A percentile compares a stretch with the other conserved stretches of the same genome.
Conservation (phyloP, 2,797 vertebrate genomes). For the Siniperca obscura region DNA sequence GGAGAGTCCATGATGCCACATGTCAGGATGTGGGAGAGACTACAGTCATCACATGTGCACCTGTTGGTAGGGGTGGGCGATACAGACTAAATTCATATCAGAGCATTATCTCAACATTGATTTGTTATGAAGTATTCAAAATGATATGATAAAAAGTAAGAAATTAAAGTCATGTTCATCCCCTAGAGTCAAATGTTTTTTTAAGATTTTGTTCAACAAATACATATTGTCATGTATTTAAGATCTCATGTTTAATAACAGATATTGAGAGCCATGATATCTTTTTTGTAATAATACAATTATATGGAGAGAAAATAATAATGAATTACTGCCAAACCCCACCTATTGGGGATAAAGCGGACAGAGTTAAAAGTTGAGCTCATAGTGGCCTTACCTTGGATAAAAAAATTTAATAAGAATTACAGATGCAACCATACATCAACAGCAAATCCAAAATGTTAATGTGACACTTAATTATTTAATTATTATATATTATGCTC, state of each 20-base stretch:
- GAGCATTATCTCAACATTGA: background rate
- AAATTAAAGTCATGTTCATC: background rate
- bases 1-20: conserved; percentile 99
- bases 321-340: background rate
- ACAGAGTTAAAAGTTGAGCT: background rate
- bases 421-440: background rate
- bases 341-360: background rate
- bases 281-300: background rate
- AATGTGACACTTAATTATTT: background rate
- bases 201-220: background rate
- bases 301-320: background rate
- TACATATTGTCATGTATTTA: background rate
- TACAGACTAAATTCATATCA: background rate
- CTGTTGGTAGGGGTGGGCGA: conserved; percentile 73
- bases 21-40: conserved; percentile 98
- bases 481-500: too few relatives aligned
- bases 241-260: background rate
- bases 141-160: background rate
- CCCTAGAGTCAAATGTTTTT: background rate
- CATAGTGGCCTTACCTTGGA: background rate
- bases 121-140: background rate
- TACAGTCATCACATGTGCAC: conserved; percentile 99
- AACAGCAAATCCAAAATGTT: background rate
- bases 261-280: background rate
- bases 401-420: background rate